phyloP scores from a whole-genome alignment of 2,888 invertebrate genomes.

The Ichneumon xanthorius region DNA sequence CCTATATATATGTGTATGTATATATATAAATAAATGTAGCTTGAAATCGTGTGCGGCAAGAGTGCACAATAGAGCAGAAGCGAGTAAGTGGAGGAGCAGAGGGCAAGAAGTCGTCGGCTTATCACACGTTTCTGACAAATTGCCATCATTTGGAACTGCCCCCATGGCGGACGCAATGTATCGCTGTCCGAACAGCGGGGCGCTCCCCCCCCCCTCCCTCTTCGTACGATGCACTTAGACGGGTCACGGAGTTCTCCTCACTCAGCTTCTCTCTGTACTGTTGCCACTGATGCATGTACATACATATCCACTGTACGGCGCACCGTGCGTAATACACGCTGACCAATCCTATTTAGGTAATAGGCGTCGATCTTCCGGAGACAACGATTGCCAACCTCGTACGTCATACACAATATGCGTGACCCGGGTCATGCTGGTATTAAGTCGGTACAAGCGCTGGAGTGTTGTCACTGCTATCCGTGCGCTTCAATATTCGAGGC shows the following conservation, averaged over 20 bases:
- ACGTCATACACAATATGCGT: conserved; percentile 3
- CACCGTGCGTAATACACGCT: conserved; percentile 14
- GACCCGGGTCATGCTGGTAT: not conserved
- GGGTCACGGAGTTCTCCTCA: conserved; percentile 56
- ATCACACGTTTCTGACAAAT: conserved; percentile 78
- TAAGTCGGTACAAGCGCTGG: not conserved
- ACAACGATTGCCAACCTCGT: conserved; percentile 35
- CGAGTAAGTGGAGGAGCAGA: conserved; percentile 26
- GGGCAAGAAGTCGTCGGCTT: conserved; percentile 75
- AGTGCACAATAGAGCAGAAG: conserved; percentile 54
- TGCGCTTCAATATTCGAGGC: too few relatives aligned
- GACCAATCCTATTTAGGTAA: conserved; percentile 31
- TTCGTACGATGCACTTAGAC: conserved; percentile 60
- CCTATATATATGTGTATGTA: not conserved
- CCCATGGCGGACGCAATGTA: conserved; percentile 70
- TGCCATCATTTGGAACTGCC: conserved; percentile 76
- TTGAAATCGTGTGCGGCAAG: not conserved
- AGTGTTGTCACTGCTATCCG: not conserved
- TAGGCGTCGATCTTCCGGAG: conserved; percentile 40
- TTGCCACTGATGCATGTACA: conserved; percentile 12
- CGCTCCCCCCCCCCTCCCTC: not conserved
- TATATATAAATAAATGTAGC: not conserved
- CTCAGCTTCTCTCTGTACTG: conserved; percentile 48
- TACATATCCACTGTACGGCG: not conserved
- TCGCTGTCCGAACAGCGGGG: conserved; percentile 59